Evolutionary conservation across 2,113 vertebrate genomes (phyloP).

Genomic region (cattle (Bos taurus)): DNA sequence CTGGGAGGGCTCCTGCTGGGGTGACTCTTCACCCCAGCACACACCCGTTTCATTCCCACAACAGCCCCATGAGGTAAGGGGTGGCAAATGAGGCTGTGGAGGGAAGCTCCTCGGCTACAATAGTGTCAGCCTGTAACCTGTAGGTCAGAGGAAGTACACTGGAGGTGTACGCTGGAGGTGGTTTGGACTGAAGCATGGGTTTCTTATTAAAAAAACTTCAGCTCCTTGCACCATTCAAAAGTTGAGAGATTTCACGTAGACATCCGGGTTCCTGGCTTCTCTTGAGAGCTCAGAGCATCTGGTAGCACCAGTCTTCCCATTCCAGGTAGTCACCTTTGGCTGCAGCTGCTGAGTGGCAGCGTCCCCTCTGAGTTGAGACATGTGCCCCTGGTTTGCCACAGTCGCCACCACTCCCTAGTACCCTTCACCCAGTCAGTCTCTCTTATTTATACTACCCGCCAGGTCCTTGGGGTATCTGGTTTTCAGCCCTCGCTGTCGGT

Average conservation of each 20-base stretch:
- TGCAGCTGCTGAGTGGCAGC: fast-evolving
- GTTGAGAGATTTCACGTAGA: neutral
- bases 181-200: neutral
- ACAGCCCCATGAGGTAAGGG: fast-evolving
- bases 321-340: fast-evolving
- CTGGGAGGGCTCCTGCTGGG: fast-evolving
- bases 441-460: neutral
- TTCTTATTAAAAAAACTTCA: neutral
- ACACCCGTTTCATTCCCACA: fast-evolving
- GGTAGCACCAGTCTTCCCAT: fast-evolving
- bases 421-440: neutral
- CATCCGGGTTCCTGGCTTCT: neutral
- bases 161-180: too few relatives aligned
- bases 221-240: neutral
- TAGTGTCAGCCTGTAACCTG: fast-evolving
- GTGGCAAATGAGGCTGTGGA: neutral
- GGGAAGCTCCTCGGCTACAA: fast-evolving
- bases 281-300: fast-evolving
- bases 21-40: fast-evolving
- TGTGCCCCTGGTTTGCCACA: neutral
- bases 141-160: fast-evolving
- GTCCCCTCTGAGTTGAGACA: fast-evolving
- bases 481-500: neutral
- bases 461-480: neutral
- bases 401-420: neutral